Percentiles rank a stretch among this genome's conserved stretches.
Conservation (phyloP, 1,140 invertebrate genomes). For the Ceratoteleas bidentatus region DNA sequence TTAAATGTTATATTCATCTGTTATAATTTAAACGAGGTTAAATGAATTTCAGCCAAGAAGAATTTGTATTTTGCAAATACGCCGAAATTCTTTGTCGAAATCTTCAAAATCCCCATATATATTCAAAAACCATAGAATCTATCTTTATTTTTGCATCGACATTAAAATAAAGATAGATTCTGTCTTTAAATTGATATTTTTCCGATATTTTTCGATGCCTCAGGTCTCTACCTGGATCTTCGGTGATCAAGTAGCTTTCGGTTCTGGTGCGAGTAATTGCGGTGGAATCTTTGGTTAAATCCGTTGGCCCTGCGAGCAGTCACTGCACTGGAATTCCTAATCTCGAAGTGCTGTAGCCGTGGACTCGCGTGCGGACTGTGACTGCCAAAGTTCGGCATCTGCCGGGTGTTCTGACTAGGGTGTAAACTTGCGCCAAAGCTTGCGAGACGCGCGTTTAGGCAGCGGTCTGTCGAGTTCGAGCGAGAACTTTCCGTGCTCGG, state of each 20-base stretch:
- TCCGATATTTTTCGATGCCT: too few species aligned
- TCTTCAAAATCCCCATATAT: too few species aligned
- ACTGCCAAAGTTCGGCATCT: slow-evolving; percentile 79
- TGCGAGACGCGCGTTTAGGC: slow-evolving; percentile 72
- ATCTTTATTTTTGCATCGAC: too few species aligned
- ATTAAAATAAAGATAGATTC: too few species aligned
- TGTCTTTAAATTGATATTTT: too few species aligned
- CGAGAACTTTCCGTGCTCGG: slow-evolving; percentile 78
- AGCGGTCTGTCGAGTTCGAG: slow-evolving; percentile 78
- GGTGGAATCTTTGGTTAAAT: slow-evolving; percentile 58
- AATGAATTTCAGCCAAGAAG: too few species aligned
- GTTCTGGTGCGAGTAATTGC: slow-evolving; percentile 70
- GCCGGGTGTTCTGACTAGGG: slow-evolving; percentile 78
- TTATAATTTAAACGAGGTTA: too few species aligned
- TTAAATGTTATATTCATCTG: too few species aligned
- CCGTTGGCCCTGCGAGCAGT: slow-evolving; percentile 39
- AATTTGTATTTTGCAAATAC: too few species aligned
- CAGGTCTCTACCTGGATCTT: slow-evolving; percentile 66
- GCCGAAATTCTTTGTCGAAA: too few species aligned
- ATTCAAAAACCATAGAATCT: too few species aligned
- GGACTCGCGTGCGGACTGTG: slow-evolving; percentile 78
- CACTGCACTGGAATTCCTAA: slow-evolving; percentile 44
- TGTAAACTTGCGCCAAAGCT: slow-evolving; percentile 76
- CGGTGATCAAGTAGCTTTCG: slow-evolving; percentile 76
- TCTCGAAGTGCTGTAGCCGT: slow-evolving; percentile 76